Base-by-base conservation (phyloP, 2,797 vertebrate genomes). In the Thunnus albacares region DNA sequence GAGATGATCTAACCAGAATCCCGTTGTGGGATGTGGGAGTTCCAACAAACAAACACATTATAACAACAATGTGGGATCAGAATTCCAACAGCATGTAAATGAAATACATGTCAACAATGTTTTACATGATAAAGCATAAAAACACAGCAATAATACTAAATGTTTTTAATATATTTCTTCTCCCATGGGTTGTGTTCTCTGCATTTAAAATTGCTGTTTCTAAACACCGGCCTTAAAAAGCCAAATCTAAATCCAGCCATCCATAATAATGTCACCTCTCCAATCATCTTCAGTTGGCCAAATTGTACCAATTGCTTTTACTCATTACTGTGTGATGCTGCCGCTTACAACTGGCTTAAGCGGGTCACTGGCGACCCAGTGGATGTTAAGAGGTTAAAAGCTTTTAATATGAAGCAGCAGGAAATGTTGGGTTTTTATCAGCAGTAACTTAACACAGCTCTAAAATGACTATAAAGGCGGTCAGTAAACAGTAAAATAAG, bases 1-100 rank as follows among this genome's bases (percentile, higher is more conserved):
- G 24, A 24, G 24, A 24, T 24, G 24, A 24, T 24, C 24, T 5
- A 55, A 68, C 38, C 30, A 30, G 24, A 63, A 45, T 75, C 43
- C 71, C 71, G 33, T 35, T 35, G 6, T 38, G 35, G 35, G 79
- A 78, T 78, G 71, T 75, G 26, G 35, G 12, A 52, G 38, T 24
- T 64, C 20, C 38, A 70, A 17, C 28, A 59, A 64, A 33, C 72
- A 35, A 35, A 63, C 38, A 53, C 5, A 11, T 17, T 28, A 28
- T 11, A 43, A 43, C 13, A 14, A 45, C 6, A 8, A 52, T 38
- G 28, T 22, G 6, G 0, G 20, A 65, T 73, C 45, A 56, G 45
- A 61, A 47, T 17, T 59, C 17, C 14, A 41, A n/a, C 35, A 13
- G 15, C 30, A 55, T 3, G 47, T 20, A 47, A 63, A 73, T 10